Evolutionary conservation across 37 sponge, comb jelly and placozoan genomes (phyloP), one percentile per base, ranked within the genome.

Genomic region (Chondrosia reniformis): DNA sequence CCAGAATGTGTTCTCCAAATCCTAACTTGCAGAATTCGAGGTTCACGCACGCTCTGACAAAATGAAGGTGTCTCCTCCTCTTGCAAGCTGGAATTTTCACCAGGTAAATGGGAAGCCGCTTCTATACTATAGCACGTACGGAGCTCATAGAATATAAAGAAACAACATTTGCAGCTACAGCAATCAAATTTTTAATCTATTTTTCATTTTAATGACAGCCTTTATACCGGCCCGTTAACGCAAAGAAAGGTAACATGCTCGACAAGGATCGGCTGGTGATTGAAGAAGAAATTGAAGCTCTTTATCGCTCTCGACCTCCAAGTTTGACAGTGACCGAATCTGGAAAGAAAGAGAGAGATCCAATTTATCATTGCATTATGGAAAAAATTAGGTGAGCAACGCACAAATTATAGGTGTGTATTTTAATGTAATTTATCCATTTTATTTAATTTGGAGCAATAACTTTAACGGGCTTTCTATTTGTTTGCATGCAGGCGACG

Each of bases 321-420:
- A 43, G 44, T 39, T 44, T 69, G 13, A 41, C 44, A 34, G 36
- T 69, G 39, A 34, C 43, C 7, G 72, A 31, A 69, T 69, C 72
- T 40, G 72, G 72, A 25, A 69, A 69, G 72, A 69, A 69, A 34
- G 72, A 69, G 24, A 31, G 72, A 37, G 72, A 69, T 25, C 72
- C 72, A 1, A 41, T 43, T 21, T 69, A 69, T 40, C 72, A 69
- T 44, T 69, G 72, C 24, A 24, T 69, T 13, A 69, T 69, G 72
- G 72, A 69, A 44, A 31, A 69, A 69, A 44, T 69, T n/a, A 69
- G 72, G 72, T 69, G 4, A 40, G 72, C 9, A 25, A 25, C 19
- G 15, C 52, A 49, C 52, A 10, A 49, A 49, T 10, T 15, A 15
- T 19, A 49, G 15, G 52, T 15, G 15, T 49, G 10, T 15, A 49